Percentiles rank a stretch among this genome's conserved stretches.
phyloP scores from a whole-genome alignment of 1,140 invertebrate species.

The Eriosoma lanigerum region DNA sequence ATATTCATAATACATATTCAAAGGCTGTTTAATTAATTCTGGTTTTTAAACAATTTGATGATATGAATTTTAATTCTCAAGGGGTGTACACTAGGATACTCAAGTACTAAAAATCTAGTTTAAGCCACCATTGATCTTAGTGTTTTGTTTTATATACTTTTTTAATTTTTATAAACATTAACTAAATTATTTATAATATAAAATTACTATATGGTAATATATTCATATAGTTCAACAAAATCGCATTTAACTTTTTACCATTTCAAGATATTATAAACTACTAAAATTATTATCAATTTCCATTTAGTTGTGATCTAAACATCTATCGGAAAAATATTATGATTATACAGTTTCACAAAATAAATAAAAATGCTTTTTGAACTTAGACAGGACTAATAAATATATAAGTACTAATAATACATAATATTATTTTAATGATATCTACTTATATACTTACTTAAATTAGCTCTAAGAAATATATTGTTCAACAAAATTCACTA shows the following conservation, averaged over 20 bases:
- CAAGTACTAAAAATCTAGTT: constrained; percentile 27
- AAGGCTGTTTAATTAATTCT: constrained; percentile 37
- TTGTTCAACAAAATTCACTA: too few relatives aligned
- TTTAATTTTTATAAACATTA: neutral
- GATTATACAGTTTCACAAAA: neutral
- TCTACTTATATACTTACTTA: too few relatives aligned
- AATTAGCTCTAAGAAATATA: too few relatives aligned
- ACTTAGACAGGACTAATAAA: neutral
- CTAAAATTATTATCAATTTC: too few relatives aligned
- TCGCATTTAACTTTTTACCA: neutral
- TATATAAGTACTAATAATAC: neutral
- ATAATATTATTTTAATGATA: neutral
- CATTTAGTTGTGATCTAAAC: too few relatives aligned
- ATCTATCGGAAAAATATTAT: neutral
- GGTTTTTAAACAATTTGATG: constrained; percentile 27
- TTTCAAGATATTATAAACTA: neutral
- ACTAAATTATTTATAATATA: constrained; percentile 22
- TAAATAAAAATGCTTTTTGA: neutral
- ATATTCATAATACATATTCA: neutral
- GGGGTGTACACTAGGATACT: constrained; percentile 35
- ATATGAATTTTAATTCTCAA: constrained; percentile 30
- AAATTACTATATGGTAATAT: neutral
- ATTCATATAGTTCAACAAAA: neutral
- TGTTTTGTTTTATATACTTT: constrained; percentile 14
- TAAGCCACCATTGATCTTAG: constrained; percentile 35